Percentiles rank a stretch among this genome's conserved stretches.
These are phyloP conservation scores for Cuculus canorus DNA, from an alignment of 2,797 vertebrate species.

Conservation along the genomic window DNA sequence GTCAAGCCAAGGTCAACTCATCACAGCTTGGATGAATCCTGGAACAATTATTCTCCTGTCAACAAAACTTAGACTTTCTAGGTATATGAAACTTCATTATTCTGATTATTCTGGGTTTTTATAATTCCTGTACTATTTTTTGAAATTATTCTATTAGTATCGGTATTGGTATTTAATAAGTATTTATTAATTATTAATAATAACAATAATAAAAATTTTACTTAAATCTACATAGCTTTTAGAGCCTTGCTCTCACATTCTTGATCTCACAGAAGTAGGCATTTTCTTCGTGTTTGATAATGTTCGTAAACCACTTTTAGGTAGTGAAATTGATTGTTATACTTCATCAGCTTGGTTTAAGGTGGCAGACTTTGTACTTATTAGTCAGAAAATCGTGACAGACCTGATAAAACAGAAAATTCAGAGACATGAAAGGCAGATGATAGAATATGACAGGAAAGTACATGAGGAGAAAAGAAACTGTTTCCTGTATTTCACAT, in stretches of 20 bases:
- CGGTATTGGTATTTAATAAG: no score
- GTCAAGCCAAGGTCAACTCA: background rate
- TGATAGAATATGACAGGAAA: background rate
- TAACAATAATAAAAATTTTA: no score
- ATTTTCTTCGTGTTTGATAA: background rate
- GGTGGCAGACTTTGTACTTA: background rate
- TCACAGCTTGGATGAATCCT: background rate
- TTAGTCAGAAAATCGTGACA: background rate
- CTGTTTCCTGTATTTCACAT: background rate
- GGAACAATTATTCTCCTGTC: background rate
- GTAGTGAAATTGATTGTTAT: background rate
- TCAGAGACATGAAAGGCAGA: background rate
- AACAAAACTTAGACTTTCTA: background rate
- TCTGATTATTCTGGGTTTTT: no score
- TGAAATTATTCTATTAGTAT: no score
- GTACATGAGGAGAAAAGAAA: background rate
- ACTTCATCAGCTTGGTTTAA: background rate
- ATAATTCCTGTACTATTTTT: no score
- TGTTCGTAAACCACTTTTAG: no score
- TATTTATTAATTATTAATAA: no score
- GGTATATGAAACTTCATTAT: background rate
- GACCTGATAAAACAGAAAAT: background rate
- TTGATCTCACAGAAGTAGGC: background rate
- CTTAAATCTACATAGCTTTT: background rate
- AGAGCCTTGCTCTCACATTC: background rate